Conservation (phyloP, 2,888 invertebrate species). For the Calameuta filiformis region DNA sequence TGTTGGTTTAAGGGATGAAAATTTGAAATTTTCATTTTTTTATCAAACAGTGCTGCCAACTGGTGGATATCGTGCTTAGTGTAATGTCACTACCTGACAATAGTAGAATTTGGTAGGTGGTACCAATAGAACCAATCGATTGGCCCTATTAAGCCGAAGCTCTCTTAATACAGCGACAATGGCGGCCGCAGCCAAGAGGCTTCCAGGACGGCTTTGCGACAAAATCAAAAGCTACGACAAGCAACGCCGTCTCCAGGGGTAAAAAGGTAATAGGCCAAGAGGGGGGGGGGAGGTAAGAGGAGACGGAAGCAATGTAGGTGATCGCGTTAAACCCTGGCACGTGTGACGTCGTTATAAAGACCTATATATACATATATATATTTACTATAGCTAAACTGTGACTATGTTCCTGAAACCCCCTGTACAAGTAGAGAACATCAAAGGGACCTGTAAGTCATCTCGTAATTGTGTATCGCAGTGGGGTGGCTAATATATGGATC, state of each 20-base stretch:
- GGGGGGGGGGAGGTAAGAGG: too few relatives aligned
- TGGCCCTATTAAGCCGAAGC: background rate
- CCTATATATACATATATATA: conserved; percentile 28
- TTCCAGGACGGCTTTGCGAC: conserved; percentile 18
- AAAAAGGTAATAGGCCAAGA: background rate
- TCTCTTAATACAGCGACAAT: background rate
- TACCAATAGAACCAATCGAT: background rate
- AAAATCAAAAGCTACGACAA: conserved; percentile 14
- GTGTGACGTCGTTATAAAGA: conserved; percentile 33
- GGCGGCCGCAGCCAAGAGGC: conserved; percentile 8
- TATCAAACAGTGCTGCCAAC: background rate
- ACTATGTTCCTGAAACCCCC: conserved; percentile 24
- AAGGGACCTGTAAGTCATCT: conserved; percentile 52
- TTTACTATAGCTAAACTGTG: conserved; percentile 27
- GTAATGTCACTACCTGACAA: background rate
- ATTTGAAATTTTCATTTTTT: background rate
- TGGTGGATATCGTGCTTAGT: too few relatives aligned
- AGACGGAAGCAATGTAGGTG: conserved; percentile 5
- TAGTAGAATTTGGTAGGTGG: background rate
- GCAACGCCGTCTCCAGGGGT: conserved; percentile 12
- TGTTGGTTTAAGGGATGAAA: background rate
- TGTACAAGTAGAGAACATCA: conserved; percentile 40
- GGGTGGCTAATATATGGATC: background rate
- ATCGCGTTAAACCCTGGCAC: conserved; percentile 39
- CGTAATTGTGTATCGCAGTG: conserved; percentile 31